phyloP scores from a whole-genome alignment of 2,797 vertebrate genomes.

The Netta rufina region DNA sequence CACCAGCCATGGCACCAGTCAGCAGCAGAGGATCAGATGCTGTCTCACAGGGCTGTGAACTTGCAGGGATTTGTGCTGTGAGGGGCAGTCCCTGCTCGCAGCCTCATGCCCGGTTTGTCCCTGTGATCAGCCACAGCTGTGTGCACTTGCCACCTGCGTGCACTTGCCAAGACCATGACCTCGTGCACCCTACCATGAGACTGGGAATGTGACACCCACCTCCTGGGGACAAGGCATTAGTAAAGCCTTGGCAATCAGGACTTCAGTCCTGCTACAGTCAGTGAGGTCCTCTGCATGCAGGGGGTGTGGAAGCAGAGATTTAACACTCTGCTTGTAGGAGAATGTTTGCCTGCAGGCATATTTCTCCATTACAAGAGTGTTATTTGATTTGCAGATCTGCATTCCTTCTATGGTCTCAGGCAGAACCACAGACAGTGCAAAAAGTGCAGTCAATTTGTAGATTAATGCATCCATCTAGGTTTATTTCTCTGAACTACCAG shows the following conservation, averaged over 20 bases:
- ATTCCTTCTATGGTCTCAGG: background rate
- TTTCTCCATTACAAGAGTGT: rapidly evolving
- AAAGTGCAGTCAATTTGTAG: background rate
- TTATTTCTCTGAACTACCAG: background rate
- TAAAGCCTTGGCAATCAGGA: background rate
- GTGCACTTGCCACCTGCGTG: background rate
- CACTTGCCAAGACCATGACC: background rate
- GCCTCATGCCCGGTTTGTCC: rapidly evolving
- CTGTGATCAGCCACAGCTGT: background rate
- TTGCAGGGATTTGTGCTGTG: background rate
- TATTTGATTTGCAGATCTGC: background rate
- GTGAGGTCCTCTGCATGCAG: background rate
- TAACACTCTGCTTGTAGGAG: background rate
- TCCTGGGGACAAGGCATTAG: background rate
- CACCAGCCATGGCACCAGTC: background rate
- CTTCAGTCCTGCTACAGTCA: background rate
- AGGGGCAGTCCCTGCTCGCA: background rate
- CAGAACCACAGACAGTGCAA: background rate
- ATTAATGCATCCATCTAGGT: background rate
- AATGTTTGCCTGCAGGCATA: background rate
- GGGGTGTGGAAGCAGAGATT: background rate
- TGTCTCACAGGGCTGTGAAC: background rate
- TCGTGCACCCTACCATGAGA: background rate
- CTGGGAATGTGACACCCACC: background rate
- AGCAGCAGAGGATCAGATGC: background rate